Evolutionary conservation across 2,888 invertebrate species (phyloP), one percentile per base, ranked within the genome.

Genomic region (Argyra leucocephala): DNA sequence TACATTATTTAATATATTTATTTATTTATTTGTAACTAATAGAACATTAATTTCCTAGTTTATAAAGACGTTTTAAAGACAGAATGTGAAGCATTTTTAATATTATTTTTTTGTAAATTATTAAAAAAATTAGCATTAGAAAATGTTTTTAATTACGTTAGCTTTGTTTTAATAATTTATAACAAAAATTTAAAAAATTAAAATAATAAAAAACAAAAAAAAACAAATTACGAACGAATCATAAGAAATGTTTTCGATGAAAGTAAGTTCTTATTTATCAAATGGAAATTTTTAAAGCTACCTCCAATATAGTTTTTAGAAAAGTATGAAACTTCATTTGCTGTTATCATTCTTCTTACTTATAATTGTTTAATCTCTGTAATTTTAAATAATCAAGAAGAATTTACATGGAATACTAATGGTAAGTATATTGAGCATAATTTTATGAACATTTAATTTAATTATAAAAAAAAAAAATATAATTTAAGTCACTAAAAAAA

Each of bases 401-500:
- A 48, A n/a, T 15, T 48, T 18, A 15, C 15, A 48, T 48, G 48
- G 48, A 15, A 18, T n/a, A 15, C 48, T 48, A 48, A 48, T 48
- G 48, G 48, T 48, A 48, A 48, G 15, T 48, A 48, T 48, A 12
- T n/a, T 31, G 5, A 31, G 1, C 3, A 31, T 31, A n/a, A n/a
- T 48, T 48, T 9, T 48, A 22, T 59, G 22, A 2, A 57, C 12
- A 57, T 1, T 22, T 9, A 36, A 31, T 22, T 58, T 26, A 22
- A 21, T 48, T 64, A 37, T 62, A 57, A 57, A n/a, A 57, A 10
- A 57, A 57, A 2, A 7, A 23, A 59, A 12, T 59, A 24, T 59
- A 10, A 15, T 12, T 58, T 5, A 57, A 18, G 59, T 36, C 65
- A 7, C 66, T 74, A 73, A 69, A 64, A 65, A 67, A n/a, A 63